phyloP scores from a whole-genome alignment of 2,888 invertebrate species.

The Aphodius sticticus region DNA sequence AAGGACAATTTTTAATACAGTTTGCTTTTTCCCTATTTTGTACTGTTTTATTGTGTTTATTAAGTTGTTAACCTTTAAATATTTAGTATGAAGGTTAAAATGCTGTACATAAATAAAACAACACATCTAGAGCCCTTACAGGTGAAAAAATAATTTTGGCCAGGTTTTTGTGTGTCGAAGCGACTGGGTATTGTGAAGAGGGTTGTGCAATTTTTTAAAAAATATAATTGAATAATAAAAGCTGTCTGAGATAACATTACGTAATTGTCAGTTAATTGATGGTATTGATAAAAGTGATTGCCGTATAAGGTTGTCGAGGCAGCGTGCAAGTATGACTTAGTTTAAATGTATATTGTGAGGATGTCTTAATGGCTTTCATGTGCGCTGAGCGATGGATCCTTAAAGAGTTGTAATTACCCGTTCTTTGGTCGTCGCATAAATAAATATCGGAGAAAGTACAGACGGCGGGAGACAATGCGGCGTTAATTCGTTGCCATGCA shows the following conservation, averaged over 20 bases:
- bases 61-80: no score
- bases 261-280: constrained; percentile 19
- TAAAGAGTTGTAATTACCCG: constrained; percentile 24
- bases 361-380: constrained; percentile 12
- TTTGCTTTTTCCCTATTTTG: no score
- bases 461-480: constrained; percentile 10
- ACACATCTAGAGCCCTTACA: no score
- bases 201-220: neutral
- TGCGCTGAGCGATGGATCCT: constrained; percentile 13
- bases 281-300: constrained; percentile 22
- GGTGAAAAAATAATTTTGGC: no score
- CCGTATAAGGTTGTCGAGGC: neutral
- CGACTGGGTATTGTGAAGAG: neutral
- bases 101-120: no score
- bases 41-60: no score
- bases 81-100: no score
- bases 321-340: neutral
- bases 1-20: no score
- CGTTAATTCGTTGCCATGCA: constrained; percentile 18
- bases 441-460: constrained; percentile 22
- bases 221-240: neutral
- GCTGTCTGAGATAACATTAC: neutral
- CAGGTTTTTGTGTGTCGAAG: neutral
- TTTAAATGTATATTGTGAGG: constrained; percentile 16
- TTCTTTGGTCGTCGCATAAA: neutral